phyloP scores from a whole-genome alignment of 2,888 invertebrate species.

The Euplagia quadripunctaria region DNA sequence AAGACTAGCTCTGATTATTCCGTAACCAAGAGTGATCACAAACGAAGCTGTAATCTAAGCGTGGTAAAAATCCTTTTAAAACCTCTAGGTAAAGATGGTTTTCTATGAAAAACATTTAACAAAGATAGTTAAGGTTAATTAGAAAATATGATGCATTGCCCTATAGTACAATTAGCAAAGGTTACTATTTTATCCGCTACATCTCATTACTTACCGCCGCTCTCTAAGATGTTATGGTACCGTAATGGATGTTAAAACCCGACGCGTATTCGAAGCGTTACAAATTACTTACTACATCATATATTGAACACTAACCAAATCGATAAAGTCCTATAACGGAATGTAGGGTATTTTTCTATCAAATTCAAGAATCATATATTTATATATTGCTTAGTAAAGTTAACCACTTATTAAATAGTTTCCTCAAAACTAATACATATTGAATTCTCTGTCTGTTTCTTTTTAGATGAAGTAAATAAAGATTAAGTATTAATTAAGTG shows the following conservation, averaged over 20 bases:
- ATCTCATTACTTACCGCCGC: neutral
- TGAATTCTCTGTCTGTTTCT: no score
- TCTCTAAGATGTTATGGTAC: constrained; percentile 32
- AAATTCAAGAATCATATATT: no score
- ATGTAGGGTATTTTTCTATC: neutral
- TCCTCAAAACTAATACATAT: no score
- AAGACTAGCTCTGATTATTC: neutral
- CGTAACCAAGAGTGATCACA: neutral
- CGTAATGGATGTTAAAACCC: constrained; percentile 34
- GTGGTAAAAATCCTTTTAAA: neutral
- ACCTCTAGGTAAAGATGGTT: neutral
- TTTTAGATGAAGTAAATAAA: no score
- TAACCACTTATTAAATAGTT: no score
- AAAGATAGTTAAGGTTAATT: neutral
- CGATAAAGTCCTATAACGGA: constrained; percentile 15
- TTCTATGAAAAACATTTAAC: neutral
- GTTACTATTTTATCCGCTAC: neutral
- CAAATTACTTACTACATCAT: constrained; percentile 23
- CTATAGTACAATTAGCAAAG: neutral
- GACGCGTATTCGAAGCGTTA: constrained; percentile 18
- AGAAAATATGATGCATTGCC: neutral
- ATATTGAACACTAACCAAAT: constrained; percentile 14
- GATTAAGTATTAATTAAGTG: no score
- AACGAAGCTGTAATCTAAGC: neutral
- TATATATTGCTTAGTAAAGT: no score